phyloP scores from a whole-genome alignment of 2,113 vertebrate species.

The Sorex araneus region DNA sequence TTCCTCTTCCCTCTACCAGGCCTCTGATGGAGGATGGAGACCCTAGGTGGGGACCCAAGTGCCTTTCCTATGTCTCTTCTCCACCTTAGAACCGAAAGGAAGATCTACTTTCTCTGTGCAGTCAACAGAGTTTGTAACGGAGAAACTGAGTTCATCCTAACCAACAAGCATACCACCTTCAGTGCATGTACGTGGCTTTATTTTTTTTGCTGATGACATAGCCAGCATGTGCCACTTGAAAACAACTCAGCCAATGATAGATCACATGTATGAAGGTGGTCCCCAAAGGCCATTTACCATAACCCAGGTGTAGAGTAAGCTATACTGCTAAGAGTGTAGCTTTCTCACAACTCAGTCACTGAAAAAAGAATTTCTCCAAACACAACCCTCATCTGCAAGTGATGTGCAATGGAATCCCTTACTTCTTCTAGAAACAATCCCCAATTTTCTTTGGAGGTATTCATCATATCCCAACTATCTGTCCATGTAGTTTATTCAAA shows the following conservation, averaged over 20 bases:
- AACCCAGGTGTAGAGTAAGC: no score
- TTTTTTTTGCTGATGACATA: background rate
- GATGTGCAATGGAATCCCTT: background rate
- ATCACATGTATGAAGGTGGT: no score
- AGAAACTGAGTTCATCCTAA: background rate
- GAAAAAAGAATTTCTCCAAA: no score
- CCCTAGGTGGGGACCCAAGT: background rate
- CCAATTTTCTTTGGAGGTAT: background rate
- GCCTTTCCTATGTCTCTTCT: no score
- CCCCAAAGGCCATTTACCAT: no score
- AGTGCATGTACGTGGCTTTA: background rate
- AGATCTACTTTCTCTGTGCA: background rate
- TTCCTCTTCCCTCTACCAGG: background rate
- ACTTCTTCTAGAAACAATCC: background rate
- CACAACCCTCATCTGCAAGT: no score
- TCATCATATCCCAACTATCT: background rate
- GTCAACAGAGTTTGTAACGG: background rate
- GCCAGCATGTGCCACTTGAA: no score
- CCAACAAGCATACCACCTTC: background rate
- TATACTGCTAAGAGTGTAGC: no score
- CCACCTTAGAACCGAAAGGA: background rate
- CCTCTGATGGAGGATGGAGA: background rate
- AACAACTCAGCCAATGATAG: no score
- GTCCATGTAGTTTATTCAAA: background rate
- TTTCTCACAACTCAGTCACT: no score